phyloP scores from a whole-genome alignment of 2,113 vertebrate genomes.

The Brachyistius frenatus region DNA sequence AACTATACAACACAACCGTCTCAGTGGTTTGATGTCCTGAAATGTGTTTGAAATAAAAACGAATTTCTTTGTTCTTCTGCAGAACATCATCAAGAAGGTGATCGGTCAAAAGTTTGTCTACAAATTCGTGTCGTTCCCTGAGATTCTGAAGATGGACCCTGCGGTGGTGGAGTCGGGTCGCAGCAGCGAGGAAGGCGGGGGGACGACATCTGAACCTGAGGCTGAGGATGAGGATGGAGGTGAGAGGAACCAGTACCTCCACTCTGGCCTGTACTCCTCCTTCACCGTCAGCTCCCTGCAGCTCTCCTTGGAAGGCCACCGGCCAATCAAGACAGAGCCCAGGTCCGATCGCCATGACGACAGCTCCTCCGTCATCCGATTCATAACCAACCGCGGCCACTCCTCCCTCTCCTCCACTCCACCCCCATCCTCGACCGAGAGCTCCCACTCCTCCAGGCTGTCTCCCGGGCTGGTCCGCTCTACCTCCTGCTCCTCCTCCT shows the following conservation, averaged over 20 bases:
- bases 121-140: slow-evolving; percentile 96
- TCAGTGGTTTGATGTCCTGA: not conserved
- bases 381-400: slow-evolving; percentile 90
- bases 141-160: slow-evolving; percentile 95
- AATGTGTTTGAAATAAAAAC: too few species aligned
- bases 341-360: slow-evolving; percentile 81
- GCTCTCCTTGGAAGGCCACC: slow-evolving; percentile 82
- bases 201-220: slow-evolving; percentile 81
- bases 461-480: slow-evolving; percentile 86
- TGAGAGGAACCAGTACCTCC: slow-evolving; percentile 87
- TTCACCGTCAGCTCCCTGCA: slow-evolving; percentile 90
- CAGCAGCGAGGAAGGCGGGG: slow-evolving; percentile 85
- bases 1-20: not conserved
- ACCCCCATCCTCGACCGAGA: slow-evolving; percentile 83
- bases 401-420: slow-evolving; percentile 87
- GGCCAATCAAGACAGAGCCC: slow-evolving; percentile 90
- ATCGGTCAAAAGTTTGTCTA: slow-evolving; percentile 97
- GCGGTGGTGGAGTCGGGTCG: slow-evolving; percentile 88
- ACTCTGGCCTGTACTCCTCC: slow-evolving; percentile 90
- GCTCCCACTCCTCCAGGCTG: slow-evolving; percentile 82
- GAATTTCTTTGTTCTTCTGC: slow-evolving; percentile 27
- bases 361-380: slow-evolving; percentile 94
- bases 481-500: slow-evolving; percentile 62
- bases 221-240: slow-evolving; percentile 77
- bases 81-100: slow-evolving; percentile 99